Evolutionary conservation across 2,113 vertebrate species (phyloP), one percentile per base, ranked within the genome.

Genomic region (Gymnarchus niloticus): DNA sequence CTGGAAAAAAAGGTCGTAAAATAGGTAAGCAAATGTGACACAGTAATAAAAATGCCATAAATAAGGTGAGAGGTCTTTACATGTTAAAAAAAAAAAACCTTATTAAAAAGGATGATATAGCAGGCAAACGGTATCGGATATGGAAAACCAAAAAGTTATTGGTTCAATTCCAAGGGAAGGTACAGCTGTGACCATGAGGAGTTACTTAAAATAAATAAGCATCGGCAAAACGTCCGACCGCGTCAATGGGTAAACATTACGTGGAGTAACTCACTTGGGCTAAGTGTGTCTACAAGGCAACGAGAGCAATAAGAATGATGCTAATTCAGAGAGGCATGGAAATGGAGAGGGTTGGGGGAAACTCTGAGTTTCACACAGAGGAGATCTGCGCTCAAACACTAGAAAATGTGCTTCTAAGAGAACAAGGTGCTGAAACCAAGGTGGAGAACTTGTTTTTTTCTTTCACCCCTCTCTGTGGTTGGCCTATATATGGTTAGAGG

Each of bases 401-500:
- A n/a, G n/a, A 51, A 25, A 51, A 52, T 9, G n/a, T 81, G 80
- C 2, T 6, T 10, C 21, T 19, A 37, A 48, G 23, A 80, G 48
- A 54, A n/a, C 49, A 23, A 54, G 80, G 28, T 48, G 25, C 25
- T 41, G 51, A 37, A 82, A 82, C 76, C 23, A 48, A 78, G 7
- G 28, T 19, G 21, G 25, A 25, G 76, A 54, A 82, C 17, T 3
- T 12, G 3, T 37, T 80, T 46, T 69, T 21, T 49, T 54, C 21
- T 10, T 7, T 37, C 23, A 2, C 1, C 21, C 12, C 49, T 8
- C 52, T 76, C 52, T 56, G 83, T 46, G 10, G 28, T 46, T 48
- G 59, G 3, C 5, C 87, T 84, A 81, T 57, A 69, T 86, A 57
- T 78, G 85, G 33, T 2, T 65, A 78, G 83, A 88, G 82, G 69